phyloP scores from a whole-genome alignment of 2,888 invertebrate genomes.

The Trachelus troglodyta region DNA sequence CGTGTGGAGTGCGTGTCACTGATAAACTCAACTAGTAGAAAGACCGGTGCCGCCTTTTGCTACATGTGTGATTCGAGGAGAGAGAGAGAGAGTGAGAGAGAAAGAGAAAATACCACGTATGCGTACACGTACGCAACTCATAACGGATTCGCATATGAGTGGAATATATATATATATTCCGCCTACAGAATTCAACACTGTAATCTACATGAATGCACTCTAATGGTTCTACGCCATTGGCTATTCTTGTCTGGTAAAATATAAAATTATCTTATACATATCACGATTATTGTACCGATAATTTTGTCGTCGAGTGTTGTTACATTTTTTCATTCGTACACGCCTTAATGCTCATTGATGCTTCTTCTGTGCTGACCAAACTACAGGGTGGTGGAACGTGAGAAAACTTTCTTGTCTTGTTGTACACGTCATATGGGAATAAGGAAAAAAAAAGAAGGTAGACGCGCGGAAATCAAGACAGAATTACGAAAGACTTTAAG shows the following conservation, averaged over 20 bases:
- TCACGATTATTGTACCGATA: background rate
- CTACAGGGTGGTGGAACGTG: background rate
- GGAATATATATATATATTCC: background rate
- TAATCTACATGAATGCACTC: background rate
- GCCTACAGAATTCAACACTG: background rate
- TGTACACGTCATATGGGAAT: background rate
- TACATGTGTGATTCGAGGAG: background rate
- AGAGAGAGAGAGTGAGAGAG: conserved; percentile 11
- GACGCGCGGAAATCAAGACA: conserved; percentile 24
- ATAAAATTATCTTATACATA: background rate
- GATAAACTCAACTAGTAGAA: background rate
- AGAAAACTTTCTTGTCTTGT: background rate
- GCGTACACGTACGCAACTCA: conserved; percentile 9
- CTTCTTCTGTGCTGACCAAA: background rate
- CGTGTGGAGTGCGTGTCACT: conserved; percentile 3
- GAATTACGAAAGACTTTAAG: conserved; percentile 14
- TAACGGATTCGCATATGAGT: background rate
- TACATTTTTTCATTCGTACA: background rate
- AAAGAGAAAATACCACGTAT: conserved; percentile 10
- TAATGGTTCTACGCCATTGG: background rate
- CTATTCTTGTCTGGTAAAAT: background rate
- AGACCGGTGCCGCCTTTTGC: background rate
- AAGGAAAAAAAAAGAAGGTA: background rate
- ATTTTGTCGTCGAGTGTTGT: background rate
- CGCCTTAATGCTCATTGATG: background rate